phyloP scores from a whole-genome alignment of 1,140 invertebrate species.

The Dreissena polymorpha region DNA sequence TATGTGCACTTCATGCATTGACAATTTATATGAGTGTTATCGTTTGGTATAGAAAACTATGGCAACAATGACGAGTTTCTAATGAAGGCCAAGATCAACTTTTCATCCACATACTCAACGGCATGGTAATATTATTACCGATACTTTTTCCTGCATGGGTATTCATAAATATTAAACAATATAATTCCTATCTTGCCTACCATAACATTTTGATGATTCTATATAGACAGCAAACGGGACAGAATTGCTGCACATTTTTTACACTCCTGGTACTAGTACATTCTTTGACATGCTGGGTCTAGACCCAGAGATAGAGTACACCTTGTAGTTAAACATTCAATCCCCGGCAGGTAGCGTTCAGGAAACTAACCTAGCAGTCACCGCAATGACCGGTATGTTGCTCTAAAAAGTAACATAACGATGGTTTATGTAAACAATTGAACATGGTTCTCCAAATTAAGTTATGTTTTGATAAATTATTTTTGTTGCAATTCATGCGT shows the following conservation, averaged over 20 bases:
- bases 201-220: too few species aligned
- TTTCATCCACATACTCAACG: not conserved
- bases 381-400: not conserved
- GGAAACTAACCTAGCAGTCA: not conserved
- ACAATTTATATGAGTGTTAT: too few species aligned
- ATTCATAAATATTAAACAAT: too few species aligned
- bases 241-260: not conserved
- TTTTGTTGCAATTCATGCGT: too few species aligned
- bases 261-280: not conserved
- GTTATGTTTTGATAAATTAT: too few species aligned
- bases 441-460: too few species aligned
- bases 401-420: too few species aligned
- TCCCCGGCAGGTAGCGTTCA: not conserved
- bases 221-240: not conserved
- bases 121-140: too few species aligned
- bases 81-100: slow-evolving; percentile 58
- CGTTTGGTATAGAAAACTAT: not conserved
- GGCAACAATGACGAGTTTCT: slow-evolving; percentile 31
- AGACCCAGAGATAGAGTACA: slow-evolving; percentile 17
- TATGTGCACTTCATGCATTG: too few species aligned
- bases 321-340: not conserved
- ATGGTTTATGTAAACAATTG: too few species aligned
- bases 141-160: too few species aligned
- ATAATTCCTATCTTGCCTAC: too few species aligned
- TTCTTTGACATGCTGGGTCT: slow-evolving; percentile 17